A percentile compares a stretch with the other conserved stretches of the same genome.
Conservation (phyloP, 2,113 vertebrate species). For the Bubalus kerabau region DNA sequence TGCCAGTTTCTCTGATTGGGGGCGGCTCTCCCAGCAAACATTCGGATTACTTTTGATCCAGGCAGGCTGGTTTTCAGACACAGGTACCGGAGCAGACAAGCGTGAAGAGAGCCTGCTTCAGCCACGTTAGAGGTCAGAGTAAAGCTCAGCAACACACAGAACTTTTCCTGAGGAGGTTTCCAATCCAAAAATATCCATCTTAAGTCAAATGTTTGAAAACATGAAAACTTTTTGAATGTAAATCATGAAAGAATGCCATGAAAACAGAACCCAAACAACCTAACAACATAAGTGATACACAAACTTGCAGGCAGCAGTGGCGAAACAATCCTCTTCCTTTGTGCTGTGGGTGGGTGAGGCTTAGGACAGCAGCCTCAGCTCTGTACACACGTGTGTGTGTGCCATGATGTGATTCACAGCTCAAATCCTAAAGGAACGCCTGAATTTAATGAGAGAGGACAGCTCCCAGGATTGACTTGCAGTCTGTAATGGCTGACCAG, state of each 20-base stretch:
- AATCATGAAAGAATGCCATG: background rate
- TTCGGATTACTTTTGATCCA: background rate
- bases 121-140: background rate
- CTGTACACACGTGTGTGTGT: background rate
- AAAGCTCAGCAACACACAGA: background rate
- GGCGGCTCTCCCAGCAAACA: background rate
- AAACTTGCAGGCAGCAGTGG: background rate
- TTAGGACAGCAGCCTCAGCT: background rate
- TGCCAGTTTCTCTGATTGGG: background rate
- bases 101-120: background rate
- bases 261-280: conserved; percentile 6
- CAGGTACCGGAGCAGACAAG: background rate
- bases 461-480: background rate
- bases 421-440: background rate
- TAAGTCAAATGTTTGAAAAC: background rate
- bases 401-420: background rate
- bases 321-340: background rate
- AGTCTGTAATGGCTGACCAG: background rate
- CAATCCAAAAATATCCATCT: background rate
- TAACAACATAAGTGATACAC: background rate
- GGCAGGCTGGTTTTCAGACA: background rate
- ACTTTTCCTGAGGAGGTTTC: background rate
- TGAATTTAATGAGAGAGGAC: background rate
- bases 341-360: fast-evolving
- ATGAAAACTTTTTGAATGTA: background rate